Evolutionary conservation across 2,113 vertebrate species (phyloP).

Genomic region (Apistogramma diplotaenia): DNA sequence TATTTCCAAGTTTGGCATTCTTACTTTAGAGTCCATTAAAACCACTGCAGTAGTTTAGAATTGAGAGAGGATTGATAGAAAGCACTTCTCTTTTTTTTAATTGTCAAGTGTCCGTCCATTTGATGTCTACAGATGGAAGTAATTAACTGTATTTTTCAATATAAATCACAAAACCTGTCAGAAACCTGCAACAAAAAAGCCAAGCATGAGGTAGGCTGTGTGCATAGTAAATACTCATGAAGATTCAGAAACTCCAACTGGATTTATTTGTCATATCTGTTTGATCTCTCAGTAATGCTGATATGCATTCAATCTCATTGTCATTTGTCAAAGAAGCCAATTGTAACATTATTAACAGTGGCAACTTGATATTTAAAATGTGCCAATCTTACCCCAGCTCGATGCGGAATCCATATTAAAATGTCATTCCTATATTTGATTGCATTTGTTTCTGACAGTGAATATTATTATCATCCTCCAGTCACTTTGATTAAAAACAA

Average conservation of each 20-base stretch:
- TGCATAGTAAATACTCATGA: constrained; percentile 45
- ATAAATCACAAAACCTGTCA: constrained; percentile 43
- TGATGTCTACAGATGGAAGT: constrained; percentile 12
- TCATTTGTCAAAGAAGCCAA: constrained; percentile 71
- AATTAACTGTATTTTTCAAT: constrained; percentile 34
- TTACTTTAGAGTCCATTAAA: neutral
- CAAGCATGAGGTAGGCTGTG: neutral
- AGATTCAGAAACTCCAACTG: constrained; percentile 54
- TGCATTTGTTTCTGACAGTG: constrained; percentile 72
- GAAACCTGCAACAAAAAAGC: constrained; percentile 30
- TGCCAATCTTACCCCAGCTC: constrained; percentile 73
- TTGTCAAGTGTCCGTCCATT: constrained; percentile 37
- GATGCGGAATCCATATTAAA: constrained; percentile 75
- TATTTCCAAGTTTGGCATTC: neutral
- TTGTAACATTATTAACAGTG: constrained; percentile 71
- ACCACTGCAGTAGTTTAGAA: neutral
- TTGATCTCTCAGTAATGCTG: constrained; percentile 66
- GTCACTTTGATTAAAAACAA: constrained; percentile 78
- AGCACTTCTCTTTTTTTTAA: constrained; percentile 1
- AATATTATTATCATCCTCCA: constrained; percentile 65
- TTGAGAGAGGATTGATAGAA: neutral
- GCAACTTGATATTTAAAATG: constrained; percentile 77
- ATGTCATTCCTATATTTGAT: constrained; percentile 76
- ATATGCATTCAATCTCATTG: constrained; percentile 69
- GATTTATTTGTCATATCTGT: constrained; percentile 71